Evolutionary conservation across 2,888 invertebrate species (phyloP).

Genomic region (Phytoseiulus persimilis): DNA sequence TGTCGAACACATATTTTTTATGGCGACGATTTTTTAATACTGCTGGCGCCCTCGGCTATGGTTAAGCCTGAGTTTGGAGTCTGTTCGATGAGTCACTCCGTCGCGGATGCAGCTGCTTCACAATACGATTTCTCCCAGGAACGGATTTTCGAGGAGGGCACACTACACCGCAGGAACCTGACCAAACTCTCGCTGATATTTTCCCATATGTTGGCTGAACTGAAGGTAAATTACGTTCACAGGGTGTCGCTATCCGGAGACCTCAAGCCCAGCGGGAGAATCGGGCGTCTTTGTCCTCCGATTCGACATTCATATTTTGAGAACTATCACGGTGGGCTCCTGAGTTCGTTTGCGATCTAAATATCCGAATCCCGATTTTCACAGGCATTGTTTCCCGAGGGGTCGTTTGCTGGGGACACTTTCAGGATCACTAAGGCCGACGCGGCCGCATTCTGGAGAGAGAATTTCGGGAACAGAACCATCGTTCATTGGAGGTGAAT

Average conservation of each 20-base stretch:
- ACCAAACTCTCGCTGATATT: slow-evolving; percentile 97
- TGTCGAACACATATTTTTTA: not conserved
- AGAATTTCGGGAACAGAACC: slow-evolving; percentile 93
- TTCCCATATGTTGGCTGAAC: slow-evolving; percentile 97
- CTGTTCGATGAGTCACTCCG: no score
- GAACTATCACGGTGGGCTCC: no score
- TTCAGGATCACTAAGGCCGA: slow-evolving; percentile 98
- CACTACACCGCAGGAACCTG: slow-evolving; percentile 83
- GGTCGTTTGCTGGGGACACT: slow-evolving; percentile 88
- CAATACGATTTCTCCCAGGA: slow-evolving; percentile 53
- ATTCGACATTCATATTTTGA: no score
- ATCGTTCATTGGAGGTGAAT: slow-evolving; percentile 90
- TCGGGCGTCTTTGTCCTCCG: no score
- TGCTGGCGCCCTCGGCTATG: no score
- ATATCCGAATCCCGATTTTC: not conserved
- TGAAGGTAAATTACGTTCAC: slow-evolving; percentile 64
- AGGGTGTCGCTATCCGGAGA: no score
- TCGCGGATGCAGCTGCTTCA: no score
- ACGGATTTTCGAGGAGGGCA: slow-evolving; percentile 95
- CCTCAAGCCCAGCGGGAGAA: no score
- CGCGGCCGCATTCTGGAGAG: slow-evolving; percentile 96
- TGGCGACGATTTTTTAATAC: no score
- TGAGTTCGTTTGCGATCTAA: slow-evolving; percentile 58
- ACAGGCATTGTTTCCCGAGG: slow-evolving; percentile 71
- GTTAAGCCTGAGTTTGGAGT: no score